Percentiles rank a stretch among this genome's conserved stretches.
Evolutionary conservation across 2,888 invertebrate species (phyloP).

Genomic region (Saturnia japonica): DNA sequence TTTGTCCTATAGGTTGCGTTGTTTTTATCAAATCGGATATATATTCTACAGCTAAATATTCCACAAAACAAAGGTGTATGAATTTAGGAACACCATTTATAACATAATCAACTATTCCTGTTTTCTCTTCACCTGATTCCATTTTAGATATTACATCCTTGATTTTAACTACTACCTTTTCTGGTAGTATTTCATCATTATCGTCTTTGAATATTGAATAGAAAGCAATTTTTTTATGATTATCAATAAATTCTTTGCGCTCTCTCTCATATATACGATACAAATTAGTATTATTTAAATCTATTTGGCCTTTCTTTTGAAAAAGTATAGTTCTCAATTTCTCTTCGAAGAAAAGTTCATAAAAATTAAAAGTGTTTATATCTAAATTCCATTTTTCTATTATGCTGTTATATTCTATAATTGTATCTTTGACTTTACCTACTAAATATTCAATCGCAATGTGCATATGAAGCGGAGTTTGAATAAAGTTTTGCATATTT

Average conservation of each 20-base stretch:
- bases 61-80: constrained; percentile 26
- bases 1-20: background rate
- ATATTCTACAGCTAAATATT: constrained; percentile 30
- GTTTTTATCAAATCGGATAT: constrained; percentile 26
- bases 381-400: constrained; percentile 25
- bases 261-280: constrained; percentile 26
- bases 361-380: constrained; percentile 23
- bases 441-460: constrained; percentile 27
- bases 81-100: constrained; percentile 25
- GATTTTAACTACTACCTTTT: background rate
- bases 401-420: background rate
- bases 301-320: constrained; percentile 27
- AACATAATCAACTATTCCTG: constrained; percentile 25
- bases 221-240: constrained; percentile 28
- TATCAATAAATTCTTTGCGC: constrained; percentile 21
- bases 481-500: background rate
- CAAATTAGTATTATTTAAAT: constrained; percentile 24
- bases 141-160: constrained; percentile 4
- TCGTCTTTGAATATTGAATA: constrained; percentile 23
- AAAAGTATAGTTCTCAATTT: constrained; percentile 27
- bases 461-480: constrained; percentile 28
- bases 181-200: background rate
- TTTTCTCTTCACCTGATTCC: constrained; percentile 25
- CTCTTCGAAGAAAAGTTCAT: constrained; percentile 26
- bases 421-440: constrained; percentile 20